Evolutionary conservation across 2,888 invertebrate genomes (phyloP).

Genomic region (Chromoteleia sp.): DNA sequence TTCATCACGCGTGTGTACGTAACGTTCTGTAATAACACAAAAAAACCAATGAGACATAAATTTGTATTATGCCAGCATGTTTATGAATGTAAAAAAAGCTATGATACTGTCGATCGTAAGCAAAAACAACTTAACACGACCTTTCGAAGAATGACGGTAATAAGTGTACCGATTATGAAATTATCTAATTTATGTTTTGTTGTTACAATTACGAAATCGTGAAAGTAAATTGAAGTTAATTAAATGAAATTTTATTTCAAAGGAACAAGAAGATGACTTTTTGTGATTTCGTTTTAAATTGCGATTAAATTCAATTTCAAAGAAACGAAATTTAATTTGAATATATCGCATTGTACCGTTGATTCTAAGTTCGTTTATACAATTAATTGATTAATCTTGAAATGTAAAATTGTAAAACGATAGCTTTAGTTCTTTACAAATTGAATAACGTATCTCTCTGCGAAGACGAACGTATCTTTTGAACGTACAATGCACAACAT

Average conservation of each 20-base stretch:
- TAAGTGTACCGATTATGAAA: constrained; percentile 22
- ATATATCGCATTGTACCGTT: too few relatives aligned
- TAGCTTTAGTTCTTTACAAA: too few relatives aligned
- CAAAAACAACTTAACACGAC: background rate
- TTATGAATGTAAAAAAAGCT: background rate
- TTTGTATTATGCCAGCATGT: constrained; percentile 17
- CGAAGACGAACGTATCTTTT: background rate
- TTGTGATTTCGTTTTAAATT: too few relatives aligned
- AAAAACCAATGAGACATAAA: constrained; percentile 26
- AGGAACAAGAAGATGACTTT: too few relatives aligned
- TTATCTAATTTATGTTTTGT: background rate
- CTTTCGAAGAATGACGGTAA: constrained; percentile 5
- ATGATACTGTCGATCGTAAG: background rate
- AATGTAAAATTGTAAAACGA: too few relatives aligned
- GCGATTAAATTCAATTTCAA: too few relatives aligned
- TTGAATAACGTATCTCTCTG: too few relatives aligned
- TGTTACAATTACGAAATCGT: background rate
- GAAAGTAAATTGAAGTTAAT: background rate
- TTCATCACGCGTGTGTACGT: background rate
- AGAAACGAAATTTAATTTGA: too few relatives aligned
- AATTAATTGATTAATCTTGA: too few relatives aligned
- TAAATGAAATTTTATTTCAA: background rate
- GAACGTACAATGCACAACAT: too few relatives aligned
- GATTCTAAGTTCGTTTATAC: too few relatives aligned
- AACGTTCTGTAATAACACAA: constrained; percentile 8